A percentile compares a stretch with the other conserved stretches of the same genome.
These are phyloP conservation scores for Gavia stellata DNA, from an alignment of 2,113 vertebrate genomes.

Conservation along the genomic window DNA sequence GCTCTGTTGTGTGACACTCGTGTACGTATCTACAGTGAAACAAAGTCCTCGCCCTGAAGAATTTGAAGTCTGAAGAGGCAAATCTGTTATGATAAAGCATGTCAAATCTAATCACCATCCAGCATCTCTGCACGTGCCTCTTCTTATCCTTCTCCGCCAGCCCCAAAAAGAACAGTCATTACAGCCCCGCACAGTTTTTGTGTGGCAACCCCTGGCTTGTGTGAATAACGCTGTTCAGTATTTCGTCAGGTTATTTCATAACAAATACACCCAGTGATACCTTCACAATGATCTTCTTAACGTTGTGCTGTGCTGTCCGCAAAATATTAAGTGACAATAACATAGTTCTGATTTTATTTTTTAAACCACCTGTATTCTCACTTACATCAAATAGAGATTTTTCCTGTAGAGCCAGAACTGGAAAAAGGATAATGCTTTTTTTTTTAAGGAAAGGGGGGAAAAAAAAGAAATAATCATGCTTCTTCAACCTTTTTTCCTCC, in stretches of 20 bases:
- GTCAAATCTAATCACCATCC: conserved; percentile 36
- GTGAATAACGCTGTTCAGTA: neutral
- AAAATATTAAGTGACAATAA: conserved; percentile 42
- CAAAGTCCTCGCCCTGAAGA: conserved; percentile 27
- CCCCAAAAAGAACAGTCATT: conserved; percentile 32
- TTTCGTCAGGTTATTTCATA: conserved; percentile 33
- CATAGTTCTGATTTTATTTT: conserved; percentile 7
- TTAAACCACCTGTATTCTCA: conserved; percentile 37
- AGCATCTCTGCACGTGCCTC: neutral
- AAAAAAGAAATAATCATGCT: neutral
- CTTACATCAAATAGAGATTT: conserved; percentile 24
- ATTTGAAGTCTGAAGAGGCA: neutral
- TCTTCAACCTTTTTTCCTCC: conserved; percentile 74
- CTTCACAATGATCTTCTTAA: conserved; percentile 29
- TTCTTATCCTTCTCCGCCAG: neutral
- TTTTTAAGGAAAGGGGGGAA: neutral
- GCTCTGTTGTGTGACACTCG: neutral
- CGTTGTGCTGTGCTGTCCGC: conserved; percentile 8
- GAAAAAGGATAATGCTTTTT: conserved; percentile 26
- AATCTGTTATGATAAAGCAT: neutral
- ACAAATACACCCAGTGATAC: conserved; percentile 57
- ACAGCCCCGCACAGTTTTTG: neutral
- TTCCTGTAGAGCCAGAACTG: conserved; percentile 42
- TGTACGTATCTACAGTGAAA: neutral
- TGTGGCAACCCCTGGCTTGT: neutral